Evolutionary conservation across 2,113 vertebrate species (phyloP), one percentile per base, ranked within the genome.

Genomic region (Anser brachyrhynchus): DNA sequence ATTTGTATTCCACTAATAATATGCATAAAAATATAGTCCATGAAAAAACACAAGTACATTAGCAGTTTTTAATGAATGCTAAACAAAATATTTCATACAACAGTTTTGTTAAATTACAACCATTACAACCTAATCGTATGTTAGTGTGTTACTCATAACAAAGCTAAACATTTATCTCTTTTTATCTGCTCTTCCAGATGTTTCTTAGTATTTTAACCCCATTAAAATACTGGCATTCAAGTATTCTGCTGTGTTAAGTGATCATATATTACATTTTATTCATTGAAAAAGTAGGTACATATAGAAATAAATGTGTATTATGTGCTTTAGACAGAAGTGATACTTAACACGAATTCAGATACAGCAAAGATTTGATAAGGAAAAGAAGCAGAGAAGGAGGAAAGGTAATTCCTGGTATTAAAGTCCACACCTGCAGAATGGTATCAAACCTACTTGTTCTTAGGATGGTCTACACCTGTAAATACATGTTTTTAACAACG

Each of bases 61-160:
- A 98, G 95, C 98, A 98, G 97, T 98, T 97, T 98, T 98, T 98
- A 98, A 98, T 97, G 97, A 98, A 98, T 97, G 93, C 91, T 98
- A 98, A 98, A 96, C 97, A 98, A 98, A 98, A 98, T 98, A 98
- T 98, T 98, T 98, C 97, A 96, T 98, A 96, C 97, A 98, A 98
- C 98, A 97, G 97, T 98, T 98, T 97, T 97, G 97, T 98, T 97
- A 97, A 98, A 97, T 97, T 98, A 95, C 95, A 97, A 97, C 97
- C 97, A 97, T 98, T 98, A 95, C 96, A 98, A 98, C 90, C 94
- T 97, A 98, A 98, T 98, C 84, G 80, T 97, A 97, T 97, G 97
- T 95, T 98, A 93, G 95, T 18, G 95, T 97, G 98, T 97, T 97
- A 97, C 90, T 96, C 97, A 97, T 97, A 98, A 97, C 96, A 98